Conservation (phyloP, 2,888 invertebrate species). For the Ennomos quercinarius region DNA sequence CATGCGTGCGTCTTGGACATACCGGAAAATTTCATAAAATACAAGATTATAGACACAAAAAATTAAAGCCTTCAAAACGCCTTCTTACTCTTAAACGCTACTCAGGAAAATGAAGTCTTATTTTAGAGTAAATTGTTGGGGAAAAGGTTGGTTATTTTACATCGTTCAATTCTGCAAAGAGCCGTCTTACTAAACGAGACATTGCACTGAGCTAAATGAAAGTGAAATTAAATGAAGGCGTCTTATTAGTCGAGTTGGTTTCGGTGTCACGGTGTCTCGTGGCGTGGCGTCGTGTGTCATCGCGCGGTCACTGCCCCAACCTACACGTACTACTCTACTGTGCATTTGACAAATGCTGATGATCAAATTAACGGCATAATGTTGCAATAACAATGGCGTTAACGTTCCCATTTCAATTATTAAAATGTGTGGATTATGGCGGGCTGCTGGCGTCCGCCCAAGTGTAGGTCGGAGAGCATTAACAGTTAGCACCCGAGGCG, state of each 20-base stretch:
- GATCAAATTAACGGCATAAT: constrained; percentile 23
- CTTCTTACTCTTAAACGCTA: background rate
- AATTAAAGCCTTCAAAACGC: too few relatives aligned
- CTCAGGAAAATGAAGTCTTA: constrained; percentile 3
- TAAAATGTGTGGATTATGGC: constrained; percentile 25
- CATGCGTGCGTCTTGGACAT: too few relatives aligned
- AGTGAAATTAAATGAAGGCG: constrained; percentile 21
- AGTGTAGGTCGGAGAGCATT: constrained; percentile 7
- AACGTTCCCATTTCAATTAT: constrained; percentile 29
- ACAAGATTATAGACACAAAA: too few relatives aligned
- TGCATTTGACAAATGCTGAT: background rate
- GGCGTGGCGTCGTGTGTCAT: constrained; percentile 2
- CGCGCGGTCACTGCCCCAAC: constrained; percentile 12
- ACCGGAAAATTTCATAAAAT: too few relatives aligned
- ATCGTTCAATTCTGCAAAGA: constrained; percentile 2
- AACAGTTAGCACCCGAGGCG: constrained; percentile 8
- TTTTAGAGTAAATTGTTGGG: background rate
- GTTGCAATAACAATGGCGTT: constrained; percentile 18
- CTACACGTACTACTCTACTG: background rate
- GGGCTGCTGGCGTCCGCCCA: constrained; percentile 21
- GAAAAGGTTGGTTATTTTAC: background rate
- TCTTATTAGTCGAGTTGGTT: constrained; percentile 10
- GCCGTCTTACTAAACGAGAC: constrained; percentile 1
- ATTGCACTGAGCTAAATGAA: constrained; percentile 8
- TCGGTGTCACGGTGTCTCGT: constrained; percentile 12